Evolutionary conservation across 2,797 vertebrate species (phyloP).

Genomic region (Pangasius krempfi): DNA sequence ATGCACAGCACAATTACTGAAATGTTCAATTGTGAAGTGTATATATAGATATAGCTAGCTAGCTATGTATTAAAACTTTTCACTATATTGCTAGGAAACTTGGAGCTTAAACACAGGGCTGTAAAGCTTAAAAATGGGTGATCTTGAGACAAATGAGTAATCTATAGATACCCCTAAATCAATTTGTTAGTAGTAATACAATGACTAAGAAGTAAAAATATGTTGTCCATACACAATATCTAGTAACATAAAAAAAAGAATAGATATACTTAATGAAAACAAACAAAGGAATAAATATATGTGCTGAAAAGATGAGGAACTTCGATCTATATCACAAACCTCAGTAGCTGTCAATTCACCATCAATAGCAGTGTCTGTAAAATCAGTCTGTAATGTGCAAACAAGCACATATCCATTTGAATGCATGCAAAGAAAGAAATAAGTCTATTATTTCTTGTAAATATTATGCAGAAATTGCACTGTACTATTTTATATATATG

Average conservation of each 20-base stretch:
- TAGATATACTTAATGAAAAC: background rate
- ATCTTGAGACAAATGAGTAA: background rate
- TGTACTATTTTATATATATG: background rate
- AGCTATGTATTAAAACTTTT: background rate
- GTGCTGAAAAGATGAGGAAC: background rate
- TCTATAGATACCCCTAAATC: background rate
- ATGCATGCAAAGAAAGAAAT: constrained; percentile 78
- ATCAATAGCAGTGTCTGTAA: constrained; percentile 88
- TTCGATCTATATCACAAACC: constrained; percentile 72
- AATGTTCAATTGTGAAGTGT: background rate
- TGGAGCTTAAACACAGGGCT: background rate
- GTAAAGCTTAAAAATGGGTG: background rate
- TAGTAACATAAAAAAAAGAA: background rate
- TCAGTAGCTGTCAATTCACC: constrained; percentile 92
- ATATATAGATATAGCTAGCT: background rate
- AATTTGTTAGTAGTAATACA: background rate
- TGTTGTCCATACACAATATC: background rate
- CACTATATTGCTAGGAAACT: background rate
- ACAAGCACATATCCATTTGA: constrained; percentile 71
- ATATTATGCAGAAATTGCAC: background rate
- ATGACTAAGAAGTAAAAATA: background rate
- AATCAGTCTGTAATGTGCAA: constrained; percentile 84
- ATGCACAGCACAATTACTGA: background rate
- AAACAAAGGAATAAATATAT: background rate
- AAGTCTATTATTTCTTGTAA: constrained; percentile 12